Percentiles rank a stretch among this genome's conserved stretches.
These are phyloP conservation scores for Zaprionus lineosus DNA, from an alignment of 2,888 invertebrate genomes.

Conservation along the genomic window DNA sequence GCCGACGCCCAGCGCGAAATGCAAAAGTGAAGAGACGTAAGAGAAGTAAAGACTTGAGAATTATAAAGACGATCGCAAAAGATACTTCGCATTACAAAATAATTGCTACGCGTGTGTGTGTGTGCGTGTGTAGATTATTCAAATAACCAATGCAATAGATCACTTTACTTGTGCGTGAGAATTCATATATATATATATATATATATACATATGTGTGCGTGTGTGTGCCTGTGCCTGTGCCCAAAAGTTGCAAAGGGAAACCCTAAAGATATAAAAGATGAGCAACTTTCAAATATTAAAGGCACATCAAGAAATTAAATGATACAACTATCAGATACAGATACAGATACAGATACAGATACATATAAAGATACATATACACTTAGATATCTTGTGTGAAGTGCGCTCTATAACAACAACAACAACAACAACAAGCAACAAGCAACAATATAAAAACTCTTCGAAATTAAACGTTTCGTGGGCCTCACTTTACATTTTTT, in stretches of 20 bases:
- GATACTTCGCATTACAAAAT: too few species aligned
- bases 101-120: too few species aligned
- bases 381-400: too few species aligned
- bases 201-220: conserved; percentile 32
- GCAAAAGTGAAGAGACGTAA: conserved; percentile 37
- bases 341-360: conserved; percentile 24
- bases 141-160: too few species aligned
- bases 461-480: conserved; percentile 29
- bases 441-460: conserved; percentile 22
- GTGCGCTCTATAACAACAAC: conserved; percentile 33
- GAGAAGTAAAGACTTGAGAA: conserved; percentile 32
- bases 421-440: conserved; percentile 6
- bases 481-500: conserved; percentile 37
- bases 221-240: conserved; percentile 46
- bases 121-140: too few species aligned
- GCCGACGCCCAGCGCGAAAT: conserved; percentile 35
- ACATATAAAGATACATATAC: conserved; percentile 27
- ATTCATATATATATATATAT: conserved; percentile 32
- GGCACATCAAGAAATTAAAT: conserved; percentile 38
- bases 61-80: conserved; percentile 25
- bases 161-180: conserved; percentile 20
- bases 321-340: conserved; percentile 30
- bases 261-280: conserved; percentile 54
- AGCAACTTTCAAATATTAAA: conserved; percentile 25
- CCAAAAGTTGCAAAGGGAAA: conserved; percentile 73